Percentiles rank a stretch among this genome's conserved stretches.
These are phyloP conservation scores for Bergia puertoricense DNA, from an alignment of 92 coral and sea anemone genomes.

Conservation along the genomic window DNA sequence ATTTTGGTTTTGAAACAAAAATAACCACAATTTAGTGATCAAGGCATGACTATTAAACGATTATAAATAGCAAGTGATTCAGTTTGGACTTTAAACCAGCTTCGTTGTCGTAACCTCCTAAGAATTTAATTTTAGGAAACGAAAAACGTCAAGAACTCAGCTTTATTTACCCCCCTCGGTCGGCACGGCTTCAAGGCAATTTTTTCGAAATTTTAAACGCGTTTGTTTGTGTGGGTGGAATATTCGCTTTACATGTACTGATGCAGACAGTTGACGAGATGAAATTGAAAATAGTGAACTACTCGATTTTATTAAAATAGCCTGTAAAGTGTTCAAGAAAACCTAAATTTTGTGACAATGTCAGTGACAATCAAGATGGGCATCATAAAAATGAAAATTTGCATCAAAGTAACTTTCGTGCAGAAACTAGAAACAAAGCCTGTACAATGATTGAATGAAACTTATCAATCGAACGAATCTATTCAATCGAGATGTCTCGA, in stretches of 20 bases:
- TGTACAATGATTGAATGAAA: not conserved
- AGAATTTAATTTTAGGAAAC: not conserved
- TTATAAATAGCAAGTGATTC: not conserved
- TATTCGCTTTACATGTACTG: not conserved
- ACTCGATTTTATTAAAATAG: not conserved
- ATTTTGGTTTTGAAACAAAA: not conserved
- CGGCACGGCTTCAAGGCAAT: not conserved
- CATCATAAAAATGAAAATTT: not conserved
- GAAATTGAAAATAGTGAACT: not conserved
- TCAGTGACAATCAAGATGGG: not conserved
- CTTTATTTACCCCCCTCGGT: not conserved
- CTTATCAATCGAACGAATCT: not conserved
- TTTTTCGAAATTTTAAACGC: not conserved
- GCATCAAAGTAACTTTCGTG: slow-evolving; percentile 1
- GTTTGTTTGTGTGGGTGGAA: slow-evolving; percentile 7
- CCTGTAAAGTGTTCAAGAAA: not conserved
- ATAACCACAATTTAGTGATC: not conserved
- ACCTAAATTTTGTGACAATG: not conserved
- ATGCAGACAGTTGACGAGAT: not conserved
- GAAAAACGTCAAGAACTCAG: not conserved
- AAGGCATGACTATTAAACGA: not conserved
- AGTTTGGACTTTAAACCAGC: not conserved
- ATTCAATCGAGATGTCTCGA: not conserved
- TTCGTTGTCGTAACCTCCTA: not conserved
- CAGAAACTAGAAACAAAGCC: not conserved